Conservation (phyloP, 2,888 invertebrate species). For the Petrolisthes cinctipes region DNA sequence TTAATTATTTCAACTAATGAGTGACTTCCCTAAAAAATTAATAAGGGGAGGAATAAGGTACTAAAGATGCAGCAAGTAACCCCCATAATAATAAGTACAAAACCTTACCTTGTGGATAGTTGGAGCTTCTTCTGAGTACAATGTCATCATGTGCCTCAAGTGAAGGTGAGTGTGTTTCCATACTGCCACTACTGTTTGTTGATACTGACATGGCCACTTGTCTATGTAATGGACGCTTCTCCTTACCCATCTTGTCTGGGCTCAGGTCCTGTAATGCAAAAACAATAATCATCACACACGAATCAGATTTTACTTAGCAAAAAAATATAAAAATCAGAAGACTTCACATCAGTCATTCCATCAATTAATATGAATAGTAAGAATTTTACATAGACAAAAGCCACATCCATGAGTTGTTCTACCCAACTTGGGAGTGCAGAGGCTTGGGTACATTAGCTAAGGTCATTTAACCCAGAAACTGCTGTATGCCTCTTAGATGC, state of each 20-base stretch:
- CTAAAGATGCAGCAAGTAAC: neutral
- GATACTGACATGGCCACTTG: conserved; percentile 54
- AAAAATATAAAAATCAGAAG: too few species aligned
- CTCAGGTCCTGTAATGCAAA: conserved; percentile 28
- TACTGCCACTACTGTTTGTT: conserved; percentile 38
- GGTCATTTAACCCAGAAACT: too few species aligned
- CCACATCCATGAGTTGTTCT: too few species aligned
- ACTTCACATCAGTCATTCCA: too few species aligned
- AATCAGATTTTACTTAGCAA: too few species aligned
- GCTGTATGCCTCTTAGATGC: too few species aligned
- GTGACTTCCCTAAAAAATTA: neutral
- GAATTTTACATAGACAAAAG: too few species aligned
- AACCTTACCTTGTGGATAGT: conserved; percentile 51
- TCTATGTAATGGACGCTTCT: conserved; percentile 51
- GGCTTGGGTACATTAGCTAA: too few species aligned
- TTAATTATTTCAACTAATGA: too few species aligned
- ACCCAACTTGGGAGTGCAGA: too few species aligned
- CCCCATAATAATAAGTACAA: neutral
- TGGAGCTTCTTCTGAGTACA: conserved; percentile 46
- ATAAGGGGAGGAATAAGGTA: neutral
- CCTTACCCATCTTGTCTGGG: conserved; percentile 28
- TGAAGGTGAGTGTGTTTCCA: conserved; percentile 38
- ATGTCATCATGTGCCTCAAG: conserved; percentile 56
- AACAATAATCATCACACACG: neutral
- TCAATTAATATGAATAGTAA: too few species aligned